Percentiles rank a stretch among this genome's conserved stretches.
Conservation (phyloP, 2,797 vertebrate genomes). For the Arctocebus calabarensis region DNA sequence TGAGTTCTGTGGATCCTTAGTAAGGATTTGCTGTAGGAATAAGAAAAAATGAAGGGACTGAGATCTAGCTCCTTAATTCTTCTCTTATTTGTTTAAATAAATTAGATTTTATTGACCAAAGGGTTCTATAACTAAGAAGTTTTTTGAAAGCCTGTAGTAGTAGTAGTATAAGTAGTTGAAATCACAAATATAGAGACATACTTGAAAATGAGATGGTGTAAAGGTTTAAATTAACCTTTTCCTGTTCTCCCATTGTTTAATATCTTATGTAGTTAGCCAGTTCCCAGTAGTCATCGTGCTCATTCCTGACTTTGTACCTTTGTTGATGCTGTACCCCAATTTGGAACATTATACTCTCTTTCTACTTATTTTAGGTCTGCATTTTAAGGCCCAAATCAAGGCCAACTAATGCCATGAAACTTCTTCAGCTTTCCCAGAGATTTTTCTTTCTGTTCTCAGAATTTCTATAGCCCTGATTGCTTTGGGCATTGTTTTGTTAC, state of each 20-base stretch:
- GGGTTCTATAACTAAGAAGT: not conserved
- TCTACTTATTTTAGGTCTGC: not conserved
- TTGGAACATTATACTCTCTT: not conserved
- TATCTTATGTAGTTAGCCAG: not conserved
- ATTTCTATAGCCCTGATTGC: not conserved
- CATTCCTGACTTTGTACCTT: not conserved
- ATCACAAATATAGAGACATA: not conserved
- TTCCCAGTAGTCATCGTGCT: not conserved
- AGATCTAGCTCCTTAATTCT: not conserved
- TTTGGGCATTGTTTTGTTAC: not conserved
- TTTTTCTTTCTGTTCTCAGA: not conserved
- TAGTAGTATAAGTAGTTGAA: not conserved
- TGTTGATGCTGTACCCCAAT: not conserved
- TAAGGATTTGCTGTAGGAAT: not conserved
- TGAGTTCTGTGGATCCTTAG: not conserved
- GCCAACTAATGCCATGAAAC: not conserved
- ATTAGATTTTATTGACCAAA: constrained; percentile 17
- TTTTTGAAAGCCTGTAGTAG: not conserved
- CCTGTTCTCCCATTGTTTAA: not conserved
- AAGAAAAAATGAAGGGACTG: not conserved
- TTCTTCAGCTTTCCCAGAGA: not conserved
- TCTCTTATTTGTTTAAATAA: not conserved
- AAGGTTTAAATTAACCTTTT: not conserved
- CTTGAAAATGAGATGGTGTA: not conserved
- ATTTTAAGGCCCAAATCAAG: not conserved